These are phyloP conservation scores for Calliscelio sp. DNA, from an alignment of 2,888 invertebrate genomes.

Conservation along the genomic window DNA sequence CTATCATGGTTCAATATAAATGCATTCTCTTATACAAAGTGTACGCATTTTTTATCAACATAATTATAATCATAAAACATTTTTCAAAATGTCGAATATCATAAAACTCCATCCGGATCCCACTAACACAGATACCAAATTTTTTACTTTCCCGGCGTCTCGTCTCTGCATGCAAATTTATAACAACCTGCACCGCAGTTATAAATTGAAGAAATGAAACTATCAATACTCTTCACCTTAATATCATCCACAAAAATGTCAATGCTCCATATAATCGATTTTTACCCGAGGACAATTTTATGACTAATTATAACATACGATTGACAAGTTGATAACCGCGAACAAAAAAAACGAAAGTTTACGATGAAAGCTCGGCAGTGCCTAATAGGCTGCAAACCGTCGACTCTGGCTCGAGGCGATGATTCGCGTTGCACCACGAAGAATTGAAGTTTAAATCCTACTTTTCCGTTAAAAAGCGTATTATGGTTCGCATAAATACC, in stretches of 20 bases:
- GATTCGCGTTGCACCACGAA: slow-evolving; percentile 8
- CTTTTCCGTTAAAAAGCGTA: slow-evolving; percentile 39
- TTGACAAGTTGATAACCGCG: slow-evolving; percentile 46
- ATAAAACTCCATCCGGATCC: background rate
- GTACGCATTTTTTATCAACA: too few relatives aligned
- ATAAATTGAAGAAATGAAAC: background rate
- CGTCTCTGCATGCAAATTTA: background rate
- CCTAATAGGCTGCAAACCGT: slow-evolving; percentile 37
- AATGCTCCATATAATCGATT: slow-evolving; percentile 26
- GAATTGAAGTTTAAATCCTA: slow-evolving; percentile 44
- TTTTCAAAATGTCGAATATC: background rate
- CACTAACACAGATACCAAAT: background rate
- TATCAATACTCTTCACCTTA: background rate
- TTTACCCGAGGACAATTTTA: slow-evolving; percentile 42
- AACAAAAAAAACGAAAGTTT: slow-evolving; percentile 42
- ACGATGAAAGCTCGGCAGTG: slow-evolving; percentile 37
- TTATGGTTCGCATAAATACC: slow-evolving; percentile 13
- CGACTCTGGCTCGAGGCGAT: slow-evolving; percentile 23
- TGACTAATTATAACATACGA: slow-evolving; percentile 39
- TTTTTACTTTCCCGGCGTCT: background rate
- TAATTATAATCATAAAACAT: too few relatives aligned
- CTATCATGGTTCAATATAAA: too few relatives aligned
- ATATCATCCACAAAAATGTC: background rate
- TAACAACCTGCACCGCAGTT: background rate
- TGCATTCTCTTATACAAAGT: too few relatives aligned